phyloP scores from a whole-genome alignment of 2,113 vertebrate genomes.

The Semicossyphus pulcher region DNA sequence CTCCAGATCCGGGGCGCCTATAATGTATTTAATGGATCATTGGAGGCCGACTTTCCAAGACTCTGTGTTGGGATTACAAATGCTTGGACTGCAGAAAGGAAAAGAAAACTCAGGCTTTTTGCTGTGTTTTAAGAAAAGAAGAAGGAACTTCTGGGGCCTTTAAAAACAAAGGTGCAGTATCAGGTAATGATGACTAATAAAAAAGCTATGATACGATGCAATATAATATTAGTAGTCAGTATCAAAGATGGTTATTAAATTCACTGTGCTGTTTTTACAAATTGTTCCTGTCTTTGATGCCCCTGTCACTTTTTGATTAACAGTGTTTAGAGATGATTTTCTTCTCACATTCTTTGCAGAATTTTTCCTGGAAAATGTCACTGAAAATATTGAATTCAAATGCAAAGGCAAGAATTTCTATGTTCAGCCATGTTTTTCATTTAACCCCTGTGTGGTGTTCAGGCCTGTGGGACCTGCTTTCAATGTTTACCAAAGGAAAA shows the following conservation, averaged over 20 bases:
- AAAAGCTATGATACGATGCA: neutral
- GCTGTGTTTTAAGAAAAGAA: conserved; percentile 14
- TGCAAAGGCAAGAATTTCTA: no score
- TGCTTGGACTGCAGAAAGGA: conserved; percentile 59
- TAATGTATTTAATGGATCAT: conserved; percentile 71
- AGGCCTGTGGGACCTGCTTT: no score
- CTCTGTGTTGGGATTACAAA: conserved; percentile 62
- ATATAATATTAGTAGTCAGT: conserved; percentile 8
- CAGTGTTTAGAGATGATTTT: no score
- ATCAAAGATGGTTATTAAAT: conserved; percentile 12
- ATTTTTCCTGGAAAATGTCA: no score
- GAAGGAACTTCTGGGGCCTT: neutral
- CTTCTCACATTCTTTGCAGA: no score
- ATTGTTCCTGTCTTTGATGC: no score
- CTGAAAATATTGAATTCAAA: no score
- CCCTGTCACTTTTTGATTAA: no score
- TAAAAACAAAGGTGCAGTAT: neutral
- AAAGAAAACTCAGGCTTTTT: conserved; percentile 37
- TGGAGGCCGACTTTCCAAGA: conserved; percentile 61
- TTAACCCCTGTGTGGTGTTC: no score
- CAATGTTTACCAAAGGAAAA: no score
- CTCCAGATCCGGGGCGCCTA: conserved; percentile 63
- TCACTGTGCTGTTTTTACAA: neutral
- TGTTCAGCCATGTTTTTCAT: no score
- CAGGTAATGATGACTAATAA: neutral